phyloP scores from a whole-genome alignment of 1,140 invertebrate species.

The Euglossa dilemma region DNA sequence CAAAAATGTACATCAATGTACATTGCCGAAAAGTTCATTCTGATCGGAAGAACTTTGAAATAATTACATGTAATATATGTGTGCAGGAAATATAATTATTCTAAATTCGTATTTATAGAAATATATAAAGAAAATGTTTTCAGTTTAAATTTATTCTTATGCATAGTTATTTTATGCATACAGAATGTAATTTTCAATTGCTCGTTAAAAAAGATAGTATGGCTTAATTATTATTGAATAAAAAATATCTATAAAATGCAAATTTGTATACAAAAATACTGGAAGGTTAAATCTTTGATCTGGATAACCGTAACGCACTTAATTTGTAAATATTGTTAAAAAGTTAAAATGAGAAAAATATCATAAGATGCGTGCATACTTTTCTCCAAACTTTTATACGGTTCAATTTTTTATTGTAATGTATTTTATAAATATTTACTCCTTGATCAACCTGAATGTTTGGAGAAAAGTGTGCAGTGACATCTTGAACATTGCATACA shows the following conservation, averaged over 20 bases:
- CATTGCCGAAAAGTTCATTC: constrained; percentile 25
- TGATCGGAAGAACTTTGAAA: constrained; percentile 2
- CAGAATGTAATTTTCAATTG: constrained; percentile 7
- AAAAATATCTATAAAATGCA: constrained; percentile 46
- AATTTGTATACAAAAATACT: constrained; percentile 53
- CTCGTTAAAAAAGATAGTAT: constrained; percentile 26
- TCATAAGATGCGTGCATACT: constrained; percentile 17
- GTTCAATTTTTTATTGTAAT: constrained; percentile 38
- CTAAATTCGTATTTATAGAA: constrained; percentile 38
- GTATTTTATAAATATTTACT: constrained; percentile 46
- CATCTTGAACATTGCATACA: constrained; percentile 44
- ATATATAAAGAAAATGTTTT: constrained; percentile 23
- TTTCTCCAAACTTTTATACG: constrained; percentile 48
- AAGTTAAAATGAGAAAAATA: constrained; percentile 42
- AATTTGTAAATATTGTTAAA: constrained; percentile 64
- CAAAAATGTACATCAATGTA: constrained; percentile 39
- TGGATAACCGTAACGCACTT: constrained; percentile 30
- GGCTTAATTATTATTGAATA: constrained; percentile 29
- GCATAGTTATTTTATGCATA: constrained; percentile 43
- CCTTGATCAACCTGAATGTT: constrained; percentile 17
- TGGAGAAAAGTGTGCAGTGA: constrained; percentile 48
- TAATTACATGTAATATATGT: constrained; percentile 1
- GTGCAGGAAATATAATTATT: constrained; percentile 32
- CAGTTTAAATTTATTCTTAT: constrained; percentile 49
- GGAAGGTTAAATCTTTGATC: constrained; percentile 57